Percentiles rank a stretch among this genome's conserved stretches.
phyloP scores from a whole-genome alignment of 2,113 vertebrate genomes.

The Hyperopisus bebe region DNA sequence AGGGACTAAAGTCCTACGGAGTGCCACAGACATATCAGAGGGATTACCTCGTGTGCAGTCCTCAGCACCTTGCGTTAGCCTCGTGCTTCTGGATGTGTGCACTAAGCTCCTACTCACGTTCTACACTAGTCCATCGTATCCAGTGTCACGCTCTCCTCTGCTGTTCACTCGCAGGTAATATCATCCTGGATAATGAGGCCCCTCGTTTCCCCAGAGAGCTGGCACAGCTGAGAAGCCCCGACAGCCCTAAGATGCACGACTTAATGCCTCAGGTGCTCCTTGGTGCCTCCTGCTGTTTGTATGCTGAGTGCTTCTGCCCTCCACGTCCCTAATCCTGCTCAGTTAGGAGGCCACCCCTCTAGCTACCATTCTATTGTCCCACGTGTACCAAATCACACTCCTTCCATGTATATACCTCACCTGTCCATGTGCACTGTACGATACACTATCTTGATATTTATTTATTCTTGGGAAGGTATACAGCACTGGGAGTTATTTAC shows the following conservation, averaged over 20 bases:
- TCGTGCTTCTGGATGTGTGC: neutral
- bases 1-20: neutral
- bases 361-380: neutral
- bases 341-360: neutral
- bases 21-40: neutral
- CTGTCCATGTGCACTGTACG: neutral
- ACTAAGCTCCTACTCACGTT: neutral
- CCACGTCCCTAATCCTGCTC: neutral
- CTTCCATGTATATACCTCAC: neutral
- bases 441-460: neutral
- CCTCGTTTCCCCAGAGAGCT: neutral
- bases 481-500: neutral
- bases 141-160: neutral
- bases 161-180: neutral
- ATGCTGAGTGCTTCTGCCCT: neutral
- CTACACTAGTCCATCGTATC: neutral
- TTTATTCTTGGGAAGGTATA: neutral
- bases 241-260: neutral
- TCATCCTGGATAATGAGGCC: neutral
- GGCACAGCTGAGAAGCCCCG: neutral
- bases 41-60: neutral
- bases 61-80: neutral
- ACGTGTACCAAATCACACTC: neutral
- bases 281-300: neutral
- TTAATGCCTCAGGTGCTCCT: neutral